Percentiles rank a stretch among this genome's conserved stretches.
These are phyloP conservation scores for Zaprionus davidi DNA, from an alignment of 1,140 invertebrate species.

Conservation along the genomic window DNA sequence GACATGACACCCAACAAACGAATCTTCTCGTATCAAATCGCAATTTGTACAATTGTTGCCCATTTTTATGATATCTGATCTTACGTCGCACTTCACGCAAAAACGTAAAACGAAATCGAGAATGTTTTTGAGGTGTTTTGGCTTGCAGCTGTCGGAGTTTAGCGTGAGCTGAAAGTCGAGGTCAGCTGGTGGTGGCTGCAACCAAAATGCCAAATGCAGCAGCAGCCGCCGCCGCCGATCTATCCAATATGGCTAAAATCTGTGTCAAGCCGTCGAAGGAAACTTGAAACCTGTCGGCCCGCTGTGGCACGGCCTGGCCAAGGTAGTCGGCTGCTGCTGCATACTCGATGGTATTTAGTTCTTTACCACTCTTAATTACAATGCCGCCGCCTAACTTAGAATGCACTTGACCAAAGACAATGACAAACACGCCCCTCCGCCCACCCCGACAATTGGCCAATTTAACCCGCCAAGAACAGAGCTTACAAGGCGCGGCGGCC, in stretches of 20 bases:
- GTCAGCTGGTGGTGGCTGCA: slow-evolving; percentile 66
- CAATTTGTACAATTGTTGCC: slow-evolving; percentile 5
- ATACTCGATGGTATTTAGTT: slow-evolving; percentile 58
- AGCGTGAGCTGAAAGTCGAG: slow-evolving; percentile 69
- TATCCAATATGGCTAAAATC: slow-evolving; percentile 61
- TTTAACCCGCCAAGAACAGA: background rate
- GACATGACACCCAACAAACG: background rate
- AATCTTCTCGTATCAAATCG: slow-evolving; percentile 8
- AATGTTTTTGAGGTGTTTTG: slow-evolving; percentile 43
- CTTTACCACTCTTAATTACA: slow-evolving; percentile 59
- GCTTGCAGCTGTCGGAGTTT: slow-evolving; percentile 33
- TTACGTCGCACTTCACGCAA: background rate
- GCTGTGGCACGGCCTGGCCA: slow-evolving; percentile 48
- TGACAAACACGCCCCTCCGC: slow-evolving; percentile 39
- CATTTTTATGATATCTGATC: slow-evolving; percentile 5
- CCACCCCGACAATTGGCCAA: background rate
- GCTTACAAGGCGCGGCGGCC: slow-evolving; percentile 7
- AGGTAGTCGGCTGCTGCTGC: slow-evolving; percentile 39
- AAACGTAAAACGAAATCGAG: slow-evolving; percentile 14
- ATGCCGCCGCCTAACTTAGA: slow-evolving; percentile 18
- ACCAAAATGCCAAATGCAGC: slow-evolving; percentile 74
- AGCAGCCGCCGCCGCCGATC: slow-evolving; percentile 49
- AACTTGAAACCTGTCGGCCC: slow-evolving; percentile 67
- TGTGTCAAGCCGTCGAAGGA: slow-evolving; percentile 75
- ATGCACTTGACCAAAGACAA: slow-evolving; percentile 74